Percentiles rank a stretch among this genome's conserved stretches.
phyloP scores from a whole-genome alignment of 2,888 invertebrate genomes.

The Andricus quercusramuli region DNA sequence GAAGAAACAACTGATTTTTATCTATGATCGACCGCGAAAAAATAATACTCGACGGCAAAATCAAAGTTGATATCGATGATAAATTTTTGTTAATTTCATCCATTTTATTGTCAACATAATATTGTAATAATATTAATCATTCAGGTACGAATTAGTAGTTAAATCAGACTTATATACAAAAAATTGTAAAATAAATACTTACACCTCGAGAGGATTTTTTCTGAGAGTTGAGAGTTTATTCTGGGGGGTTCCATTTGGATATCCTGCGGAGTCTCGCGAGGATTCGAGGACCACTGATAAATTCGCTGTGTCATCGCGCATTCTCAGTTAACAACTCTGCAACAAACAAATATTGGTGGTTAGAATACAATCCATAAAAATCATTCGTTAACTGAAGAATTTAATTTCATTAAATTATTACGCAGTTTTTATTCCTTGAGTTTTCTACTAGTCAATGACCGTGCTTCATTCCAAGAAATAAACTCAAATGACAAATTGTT shows the following conservation, averaged over 20 bases:
- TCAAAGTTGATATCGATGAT: no score
- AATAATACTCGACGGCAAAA: neutral
- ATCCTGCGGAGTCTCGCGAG: conserved; percentile 72
- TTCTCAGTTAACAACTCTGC: conserved; percentile 76
- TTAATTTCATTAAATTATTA: no score
- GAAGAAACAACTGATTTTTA: neutral
- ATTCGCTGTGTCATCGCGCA: conserved; percentile 78
- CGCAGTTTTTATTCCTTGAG: no score
- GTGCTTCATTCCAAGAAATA: neutral
- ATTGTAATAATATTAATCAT: neutral
- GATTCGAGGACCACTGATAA: conserved; percentile 76
- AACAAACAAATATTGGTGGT: conserved; percentile 55
- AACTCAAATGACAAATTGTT: neutral
- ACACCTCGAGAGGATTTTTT: conserved; percentile 76
- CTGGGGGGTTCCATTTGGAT: conserved; percentile 75
- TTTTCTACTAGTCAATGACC: neutral
- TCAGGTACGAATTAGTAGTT: neutral
- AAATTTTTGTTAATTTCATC: no score
- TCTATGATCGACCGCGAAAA: neutral
- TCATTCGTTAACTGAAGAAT: neutral
- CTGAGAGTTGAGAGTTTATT: conserved; percentile 70
- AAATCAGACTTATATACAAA: neutral
- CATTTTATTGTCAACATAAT: no score
- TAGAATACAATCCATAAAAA: neutral
- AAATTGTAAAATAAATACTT: conserved; percentile 62